phyloP scores from a whole-genome alignment of 2,113 vertebrate species.

The Fulica atra region DNA sequence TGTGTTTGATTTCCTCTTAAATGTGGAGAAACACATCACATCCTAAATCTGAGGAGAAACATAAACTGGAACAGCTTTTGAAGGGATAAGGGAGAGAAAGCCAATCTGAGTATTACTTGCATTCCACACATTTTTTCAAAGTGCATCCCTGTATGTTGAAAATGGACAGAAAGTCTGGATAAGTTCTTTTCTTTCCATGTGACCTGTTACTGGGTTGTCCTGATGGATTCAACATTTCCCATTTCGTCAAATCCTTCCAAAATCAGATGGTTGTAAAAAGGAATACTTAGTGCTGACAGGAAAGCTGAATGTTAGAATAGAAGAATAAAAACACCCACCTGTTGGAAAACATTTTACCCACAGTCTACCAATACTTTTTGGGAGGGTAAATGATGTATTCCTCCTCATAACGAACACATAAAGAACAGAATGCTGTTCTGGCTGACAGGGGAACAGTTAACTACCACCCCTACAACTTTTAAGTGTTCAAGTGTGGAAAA shows the following conservation, averaged over 20 bases:
- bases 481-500: neutral
- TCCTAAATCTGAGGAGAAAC: neutral
- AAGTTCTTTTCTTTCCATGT: neutral
- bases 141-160: neutral
- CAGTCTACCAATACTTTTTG: neutral
- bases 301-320: neutral
- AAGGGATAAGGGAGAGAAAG: neutral
- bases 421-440: neutral
- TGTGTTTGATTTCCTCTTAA: slow-evolving; percentile 11
- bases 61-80: neutral
- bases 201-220: neutral
- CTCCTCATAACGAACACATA: neutral
- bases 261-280: neutral
- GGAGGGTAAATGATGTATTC: neutral
- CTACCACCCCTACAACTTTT: neutral
- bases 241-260: neutral
- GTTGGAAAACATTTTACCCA: neutral
- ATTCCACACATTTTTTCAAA: neutral
- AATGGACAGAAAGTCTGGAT: neutral
- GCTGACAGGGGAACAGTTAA: neutral
- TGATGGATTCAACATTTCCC: neutral
- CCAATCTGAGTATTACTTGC: neutral
- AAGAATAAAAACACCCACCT: neutral
- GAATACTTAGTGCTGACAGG: neutral
- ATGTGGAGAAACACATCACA: neutral